Conservation (phyloP, 2,888 invertebrate species). For the Isotomurus palustris region DNA sequence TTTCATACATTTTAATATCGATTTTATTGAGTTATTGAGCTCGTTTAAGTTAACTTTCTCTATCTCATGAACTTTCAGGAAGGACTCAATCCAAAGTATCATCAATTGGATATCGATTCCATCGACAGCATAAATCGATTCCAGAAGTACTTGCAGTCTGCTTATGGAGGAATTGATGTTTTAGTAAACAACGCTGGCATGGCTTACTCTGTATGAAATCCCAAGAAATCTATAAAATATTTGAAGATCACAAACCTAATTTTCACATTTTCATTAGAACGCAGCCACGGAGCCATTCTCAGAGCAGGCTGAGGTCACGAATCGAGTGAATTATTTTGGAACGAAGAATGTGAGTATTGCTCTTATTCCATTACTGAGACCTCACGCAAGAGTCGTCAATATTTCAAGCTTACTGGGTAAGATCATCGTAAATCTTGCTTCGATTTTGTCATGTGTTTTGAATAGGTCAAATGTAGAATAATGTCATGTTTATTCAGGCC, state of each 20-base stretch:
- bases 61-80: conserved; percentile 42
- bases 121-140: conserved; percentile 58
- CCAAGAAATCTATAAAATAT: neutral
- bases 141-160: conserved; percentile 57
- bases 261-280: neutral
- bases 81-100: conserved; percentile 56
- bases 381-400: conserved; percentile 69
- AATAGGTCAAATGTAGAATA: neutral
- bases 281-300: neutral
- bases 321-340: conserved; percentile 66
- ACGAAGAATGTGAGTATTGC: conserved; percentile 61
- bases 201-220: neutral
- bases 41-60: no score
- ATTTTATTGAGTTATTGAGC: no score
- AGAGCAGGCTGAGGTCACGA: conserved; percentile 66
- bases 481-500: conserved; percentile 48
- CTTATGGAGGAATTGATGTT: conserved; percentile 64
- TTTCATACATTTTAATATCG: no score
- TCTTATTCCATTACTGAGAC: conserved; percentile 66
- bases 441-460: neutral
- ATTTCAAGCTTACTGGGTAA: conserved; percentile 63
- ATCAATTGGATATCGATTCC: conserved; percentile 66
- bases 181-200: conserved; percentile 74
- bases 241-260: neutral
- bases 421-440: neutral